A percentile compares a stretch with the other conserved stretches of the same genome.
These are phyloP conservation scores for Strix uralensis DNA, from an alignment of 2,113 vertebrate species.

Conservation along the genomic window DNA sequence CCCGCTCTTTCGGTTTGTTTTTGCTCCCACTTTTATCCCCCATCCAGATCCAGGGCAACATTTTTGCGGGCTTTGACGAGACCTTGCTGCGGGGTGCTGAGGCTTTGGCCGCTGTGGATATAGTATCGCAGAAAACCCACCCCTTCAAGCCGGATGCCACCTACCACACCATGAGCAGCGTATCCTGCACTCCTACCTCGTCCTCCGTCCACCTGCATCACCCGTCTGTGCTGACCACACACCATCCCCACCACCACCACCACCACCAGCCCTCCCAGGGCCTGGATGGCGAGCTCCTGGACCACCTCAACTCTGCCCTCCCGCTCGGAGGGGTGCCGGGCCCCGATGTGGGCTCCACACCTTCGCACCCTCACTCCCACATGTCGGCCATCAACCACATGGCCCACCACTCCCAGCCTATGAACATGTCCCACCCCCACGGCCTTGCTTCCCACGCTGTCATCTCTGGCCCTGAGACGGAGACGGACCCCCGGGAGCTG, in stretches of 20 bases:
- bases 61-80: conserved; percentile 93
- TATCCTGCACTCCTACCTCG: conserved; percentile 88
- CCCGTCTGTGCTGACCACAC: conserved; percentile 87
- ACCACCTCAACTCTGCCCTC: conserved; percentile 84
- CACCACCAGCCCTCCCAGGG: conserved; percentile 84
- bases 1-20: not conserved
- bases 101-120: conserved; percentile 91
- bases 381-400: conserved; percentile 85
- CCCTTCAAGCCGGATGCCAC: conserved; percentile 95
- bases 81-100: conserved; percentile 88
- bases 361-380: conserved; percentile 86
- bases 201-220: conserved; percentile 88
- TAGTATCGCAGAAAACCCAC: conserved; percentile 87
- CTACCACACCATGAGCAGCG: conserved; percentile 94
- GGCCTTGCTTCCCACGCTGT: conserved; percentile 77
- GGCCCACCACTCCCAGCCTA: conserved; percentile 75
- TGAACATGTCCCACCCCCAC: conserved; percentile 86
- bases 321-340: conserved; percentile 84
- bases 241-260: conserved; percentile 79
- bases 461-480: conserved; percentile 77
- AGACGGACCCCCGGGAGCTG: conserved; percentile 90
- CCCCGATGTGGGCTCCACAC: conserved; percentile 84
- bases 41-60: conserved; percentile 86
- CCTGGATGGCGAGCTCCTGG: conserved; percentile 88
- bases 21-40: not conserved